Percentiles rank a stretch among this genome's conserved stretches.
Evolutionary conservation across 2,113 vertebrate genomes (phyloP).

Genomic region (Arenaria interpres): DNA sequence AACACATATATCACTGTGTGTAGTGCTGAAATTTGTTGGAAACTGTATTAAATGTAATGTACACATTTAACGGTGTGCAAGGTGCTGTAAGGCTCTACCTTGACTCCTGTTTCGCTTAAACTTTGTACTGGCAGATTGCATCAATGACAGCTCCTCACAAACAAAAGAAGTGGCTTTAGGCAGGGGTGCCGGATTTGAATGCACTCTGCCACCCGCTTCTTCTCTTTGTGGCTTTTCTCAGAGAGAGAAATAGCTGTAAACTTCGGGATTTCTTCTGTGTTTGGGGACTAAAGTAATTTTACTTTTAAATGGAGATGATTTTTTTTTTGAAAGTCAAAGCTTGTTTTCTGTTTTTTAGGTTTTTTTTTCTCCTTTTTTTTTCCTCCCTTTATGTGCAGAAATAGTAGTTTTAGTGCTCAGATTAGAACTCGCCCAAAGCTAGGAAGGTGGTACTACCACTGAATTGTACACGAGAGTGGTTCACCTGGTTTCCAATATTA

Average conservation of each 20-base stretch:
- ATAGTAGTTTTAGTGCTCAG: background rate
- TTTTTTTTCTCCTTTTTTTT: background rate
- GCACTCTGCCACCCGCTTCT: background rate
- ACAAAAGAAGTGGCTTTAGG: background rate
- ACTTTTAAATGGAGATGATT: background rate
- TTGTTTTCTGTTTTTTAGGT: background rate
- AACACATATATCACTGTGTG: background rate
- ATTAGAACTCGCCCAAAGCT: background rate
- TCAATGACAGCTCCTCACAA: background rate
- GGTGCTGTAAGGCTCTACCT: background rate
- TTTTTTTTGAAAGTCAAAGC: background rate
- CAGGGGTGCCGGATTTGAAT: background rate
- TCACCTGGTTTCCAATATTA: background rate
- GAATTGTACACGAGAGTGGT: background rate
- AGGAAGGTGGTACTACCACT: background rate
- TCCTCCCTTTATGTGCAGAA: background rate
- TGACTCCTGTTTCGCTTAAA: background rate
- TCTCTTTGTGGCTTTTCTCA: background rate
- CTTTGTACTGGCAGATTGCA: background rate
- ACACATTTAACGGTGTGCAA: rapidly evolving
- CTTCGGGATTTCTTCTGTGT: background rate
- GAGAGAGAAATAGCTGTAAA: background rate
- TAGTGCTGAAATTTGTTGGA: background rate
- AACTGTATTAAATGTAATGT: background rate
- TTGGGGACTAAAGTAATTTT: background rate